Conservation (phyloP, 2,797 vertebrate genomes). For the Anguilla megastoma region DNA sequence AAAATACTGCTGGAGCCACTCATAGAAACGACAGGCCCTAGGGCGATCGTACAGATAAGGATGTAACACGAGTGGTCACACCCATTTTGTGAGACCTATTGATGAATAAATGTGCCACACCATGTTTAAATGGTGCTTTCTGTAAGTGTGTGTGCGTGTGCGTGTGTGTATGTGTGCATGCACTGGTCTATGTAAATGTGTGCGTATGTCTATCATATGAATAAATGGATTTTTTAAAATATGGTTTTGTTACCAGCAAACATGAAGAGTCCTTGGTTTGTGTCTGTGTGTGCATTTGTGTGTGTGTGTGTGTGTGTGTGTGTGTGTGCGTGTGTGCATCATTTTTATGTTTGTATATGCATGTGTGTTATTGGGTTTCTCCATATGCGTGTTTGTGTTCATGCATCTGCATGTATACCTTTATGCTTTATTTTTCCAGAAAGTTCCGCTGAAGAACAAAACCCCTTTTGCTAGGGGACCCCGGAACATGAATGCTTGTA, state of each 20-base stretch:
- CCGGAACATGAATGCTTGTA: not conserved
- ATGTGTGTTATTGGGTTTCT: not conserved
- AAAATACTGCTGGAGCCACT: conserved; percentile 23
- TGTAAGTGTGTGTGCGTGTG: conserved; percentile 26
- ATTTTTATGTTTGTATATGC: not conserved
- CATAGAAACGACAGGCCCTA: conserved; percentile 53
- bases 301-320: not conserved
- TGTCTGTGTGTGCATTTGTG: not conserved
- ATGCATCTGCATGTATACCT: not conserved
- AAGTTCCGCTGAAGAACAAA: not conserved
- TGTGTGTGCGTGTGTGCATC: conserved; percentile 29
- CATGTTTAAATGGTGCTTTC: conserved; percentile 1
- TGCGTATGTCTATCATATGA: no score
- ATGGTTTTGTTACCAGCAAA: no score
- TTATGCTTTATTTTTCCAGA: not conserved
- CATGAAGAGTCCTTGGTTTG: no score
- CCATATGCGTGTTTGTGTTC: not conserved
- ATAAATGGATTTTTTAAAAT: no score
- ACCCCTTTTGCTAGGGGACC: not conserved
- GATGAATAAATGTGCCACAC: not conserved
- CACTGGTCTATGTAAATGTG: not conserved
- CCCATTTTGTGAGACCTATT: not conserved
- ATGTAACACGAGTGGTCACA: conserved; percentile 51
- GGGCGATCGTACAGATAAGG: conserved; percentile 45
- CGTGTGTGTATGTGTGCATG: not conserved